Percentiles rank a stretch among this genome's conserved stretches.
These are phyloP conservation scores for Xestobium rufovillosum DNA, from an alignment of 2,888 invertebrate genomes.

Conservation along the genomic window DNA sequence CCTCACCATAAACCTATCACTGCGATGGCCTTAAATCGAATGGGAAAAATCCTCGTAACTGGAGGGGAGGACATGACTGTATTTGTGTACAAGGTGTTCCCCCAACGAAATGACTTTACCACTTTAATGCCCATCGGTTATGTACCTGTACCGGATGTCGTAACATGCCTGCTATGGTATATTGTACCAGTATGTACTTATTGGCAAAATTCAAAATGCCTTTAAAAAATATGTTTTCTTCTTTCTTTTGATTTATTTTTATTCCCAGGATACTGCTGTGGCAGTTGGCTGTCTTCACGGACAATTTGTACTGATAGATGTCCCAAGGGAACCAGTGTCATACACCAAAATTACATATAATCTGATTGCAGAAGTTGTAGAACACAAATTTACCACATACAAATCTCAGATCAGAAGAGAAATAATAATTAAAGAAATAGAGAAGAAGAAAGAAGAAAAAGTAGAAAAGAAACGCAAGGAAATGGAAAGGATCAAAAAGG, in stretches of 20 bases:
- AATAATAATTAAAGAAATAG: slow-evolving; percentile 50
- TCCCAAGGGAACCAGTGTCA: slow-evolving; percentile 41
- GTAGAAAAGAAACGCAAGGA: slow-evolving; percentile 48
- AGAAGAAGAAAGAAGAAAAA: slow-evolving; percentile 47
- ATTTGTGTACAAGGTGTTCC: slow-evolving; percentile 54
- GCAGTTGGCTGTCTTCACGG: slow-evolving; percentile 51
- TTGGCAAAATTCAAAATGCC: too few relatives aligned
- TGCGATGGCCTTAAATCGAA: slow-evolving; percentile 52
- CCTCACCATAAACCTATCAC: slow-evolving; percentile 60
- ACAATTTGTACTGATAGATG: slow-evolving; percentile 47
- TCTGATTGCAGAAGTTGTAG: slow-evolving; percentile 35
- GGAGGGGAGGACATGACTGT: slow-evolving; percentile 61
- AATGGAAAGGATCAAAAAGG: slow-evolving; percentile 49
- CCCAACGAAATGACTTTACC: slow-evolving; percentile 36
- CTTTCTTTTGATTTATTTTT: slow-evolving; percentile 12
- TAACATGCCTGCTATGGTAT: slow-evolving; percentile 63
- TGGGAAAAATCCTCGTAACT: slow-evolving; percentile 54
- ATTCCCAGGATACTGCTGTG: slow-evolving; percentile 40
- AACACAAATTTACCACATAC: slow-evolving; percentile 49
- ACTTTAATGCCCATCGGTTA: slow-evolving; percentile 59
- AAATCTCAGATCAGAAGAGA: slow-evolving; percentile 55
- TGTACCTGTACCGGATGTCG: slow-evolving; percentile 53
- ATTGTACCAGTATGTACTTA: slow-evolving; percentile 43
- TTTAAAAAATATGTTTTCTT: too few relatives aligned
- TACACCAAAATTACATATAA: slow-evolving; percentile 46